These are phyloP conservation scores for Helicoverpa armigera DNA, from an alignment of 1,140 invertebrate species.

Conservation along the genomic window DNA sequence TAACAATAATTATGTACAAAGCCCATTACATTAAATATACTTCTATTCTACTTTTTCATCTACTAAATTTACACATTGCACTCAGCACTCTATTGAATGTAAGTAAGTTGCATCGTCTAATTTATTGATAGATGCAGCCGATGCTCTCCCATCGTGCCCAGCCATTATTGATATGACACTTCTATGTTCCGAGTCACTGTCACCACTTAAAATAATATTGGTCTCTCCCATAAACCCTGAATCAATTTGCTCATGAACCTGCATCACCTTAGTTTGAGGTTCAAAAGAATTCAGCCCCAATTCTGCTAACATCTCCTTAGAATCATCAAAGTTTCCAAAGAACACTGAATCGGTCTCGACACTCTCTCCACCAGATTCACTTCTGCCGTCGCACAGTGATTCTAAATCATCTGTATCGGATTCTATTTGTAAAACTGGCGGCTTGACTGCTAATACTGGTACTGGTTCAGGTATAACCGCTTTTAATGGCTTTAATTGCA, in stretches of 20 bases:
- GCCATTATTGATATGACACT: constrained; percentile 83
- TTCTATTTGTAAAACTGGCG: constrained; percentile 70
- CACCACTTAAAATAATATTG: constrained; percentile 80
- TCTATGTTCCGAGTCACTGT: constrained; percentile 82
- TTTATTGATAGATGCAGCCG: constrained; percentile 70
- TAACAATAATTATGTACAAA: constrained; percentile 39
- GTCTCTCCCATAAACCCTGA: constrained; percentile 81
- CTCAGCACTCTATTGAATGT: constrained; percentile 78
- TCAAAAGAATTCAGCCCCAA: constrained; percentile 69
- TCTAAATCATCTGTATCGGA: constrained; percentile 84
- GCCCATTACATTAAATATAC: background rate
- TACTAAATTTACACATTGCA: background rate
- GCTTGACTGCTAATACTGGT: constrained; percentile 57
- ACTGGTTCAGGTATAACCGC: constrained; percentile 61
- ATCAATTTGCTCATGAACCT: constrained; percentile 76
- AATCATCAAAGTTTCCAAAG: constrained; percentile 89
- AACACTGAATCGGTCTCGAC: constrained; percentile 95
- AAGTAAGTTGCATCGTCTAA: constrained; percentile 76
- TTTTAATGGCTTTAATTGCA: constrained; percentile 79
- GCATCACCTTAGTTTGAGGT: constrained; percentile 56
- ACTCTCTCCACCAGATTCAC: constrained; percentile 94
- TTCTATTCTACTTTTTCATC: background rate
- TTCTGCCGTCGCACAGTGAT: constrained; percentile 89
- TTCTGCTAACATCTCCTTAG: constrained; percentile 76
- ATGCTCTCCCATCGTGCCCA: constrained; percentile 73